phyloP scores from a whole-genome alignment of 2,888 invertebrate genomes.

The Bugula neritina region DNA sequence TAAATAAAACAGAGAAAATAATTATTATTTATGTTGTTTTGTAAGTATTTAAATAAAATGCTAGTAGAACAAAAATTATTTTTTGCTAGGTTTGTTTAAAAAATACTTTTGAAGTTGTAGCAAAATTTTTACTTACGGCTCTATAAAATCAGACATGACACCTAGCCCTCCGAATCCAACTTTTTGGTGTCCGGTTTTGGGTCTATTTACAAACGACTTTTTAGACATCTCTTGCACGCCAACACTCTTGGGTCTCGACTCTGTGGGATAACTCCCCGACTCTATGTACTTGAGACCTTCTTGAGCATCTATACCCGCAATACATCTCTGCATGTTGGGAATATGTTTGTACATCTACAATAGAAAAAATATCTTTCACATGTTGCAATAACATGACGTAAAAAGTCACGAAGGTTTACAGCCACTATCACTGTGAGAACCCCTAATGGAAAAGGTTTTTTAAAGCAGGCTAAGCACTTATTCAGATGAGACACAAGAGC shows the following conservation, averaged over 20 bases:
- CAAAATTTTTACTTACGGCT: constrained; percentile 24
- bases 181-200: constrained; percentile 6
- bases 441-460: too few species aligned
- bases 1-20: too few species aligned
- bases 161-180: constrained; percentile 22
- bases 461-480: too few species aligned
- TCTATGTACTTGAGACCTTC: constrained; percentile 3
- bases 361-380: background rate
- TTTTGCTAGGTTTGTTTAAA: too few species aligned
- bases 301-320: constrained; percentile 3
- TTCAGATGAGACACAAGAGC: too few species aligned
- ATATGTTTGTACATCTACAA: constrained; percentile 21
- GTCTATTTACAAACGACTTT: constrained; percentile 22
- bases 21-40: too few species aligned
- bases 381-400: too few species aligned
- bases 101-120: too few species aligned
- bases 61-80: too few species aligned
- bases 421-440: too few species aligned
- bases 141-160: background rate
- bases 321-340: constrained; percentile 18
- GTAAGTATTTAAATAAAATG: too few species aligned
- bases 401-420: too few species aligned
- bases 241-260: constrained; percentile 9
- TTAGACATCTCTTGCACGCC: constrained; percentile 1
- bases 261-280: background rate